A percentile compares a stretch with the other conserved stretches of the same genome.
Conservation (phyloP, 23 tunicate genomes). For the Corella eumyota region DNA sequence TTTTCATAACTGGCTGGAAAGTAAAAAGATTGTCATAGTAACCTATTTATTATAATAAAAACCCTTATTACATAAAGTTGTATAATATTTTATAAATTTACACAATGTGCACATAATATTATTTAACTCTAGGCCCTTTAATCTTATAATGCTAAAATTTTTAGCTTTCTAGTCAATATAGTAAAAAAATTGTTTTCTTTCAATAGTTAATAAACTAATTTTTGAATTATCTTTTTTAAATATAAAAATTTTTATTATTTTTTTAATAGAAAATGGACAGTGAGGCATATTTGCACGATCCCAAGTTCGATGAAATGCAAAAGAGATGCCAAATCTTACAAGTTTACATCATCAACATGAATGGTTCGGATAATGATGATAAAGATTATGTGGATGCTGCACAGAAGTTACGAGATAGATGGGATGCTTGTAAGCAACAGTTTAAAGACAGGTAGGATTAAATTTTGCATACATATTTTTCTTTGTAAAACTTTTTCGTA, state of each 20-base stretch:
- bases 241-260: no score
- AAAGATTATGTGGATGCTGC: conserved; percentile 20
- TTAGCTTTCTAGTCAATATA: no score
- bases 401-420: conserved; percentile 38
- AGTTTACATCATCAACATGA: conserved; percentile 11
- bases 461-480: no score
- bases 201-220: not conserved
- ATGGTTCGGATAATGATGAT: conserved; percentile 16
- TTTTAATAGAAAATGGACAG: conserved; percentile 45
- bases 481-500: no score
- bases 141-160: no score
- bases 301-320: conserved; percentile 34
- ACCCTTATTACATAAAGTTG: no score
- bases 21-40: no score
- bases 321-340: conserved; percentile 9
- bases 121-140: no score
- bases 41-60: no score
- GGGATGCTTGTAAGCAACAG: conserved; percentile 63
- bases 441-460: conserved; percentile 44
- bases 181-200: not conserved
- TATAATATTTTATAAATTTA: no score
- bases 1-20: no score
- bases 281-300: conserved; percentile 42
- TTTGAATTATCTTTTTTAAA: not conserved
- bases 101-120: no score